Base-by-base conservation (phyloP, 2,888 invertebrate species). In the Brachyptera putata region DNA sequence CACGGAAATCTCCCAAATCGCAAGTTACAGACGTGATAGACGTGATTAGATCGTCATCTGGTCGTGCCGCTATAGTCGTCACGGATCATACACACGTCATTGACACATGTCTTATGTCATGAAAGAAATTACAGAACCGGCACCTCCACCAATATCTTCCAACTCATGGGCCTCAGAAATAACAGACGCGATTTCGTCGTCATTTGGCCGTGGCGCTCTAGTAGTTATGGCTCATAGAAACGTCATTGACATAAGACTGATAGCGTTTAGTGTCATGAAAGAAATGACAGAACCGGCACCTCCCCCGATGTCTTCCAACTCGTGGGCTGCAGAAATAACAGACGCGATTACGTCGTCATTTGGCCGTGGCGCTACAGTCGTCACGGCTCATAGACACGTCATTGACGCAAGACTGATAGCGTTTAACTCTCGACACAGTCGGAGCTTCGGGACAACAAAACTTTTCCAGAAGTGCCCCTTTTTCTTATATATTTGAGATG, bases 121-220 rank as follows among this genome's bases (percentile, higher is more conserved):
- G n/a, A n/a, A n/a, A n/a, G n/a, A n/a, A n/a, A n/a, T n/a, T n/a
- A 30, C 30, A 3, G 30, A 50, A 26, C 50, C 30, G 50, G 50
- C 50, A 21, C 50, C 50, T 50, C 50, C 50, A 50, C 50, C 3
- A 34, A 16, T n/a, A 3, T 26, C 30, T n/a, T 5, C 14, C 16
- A n/a, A 9, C 16, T 39, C n/a, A 39, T 39, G 7, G 39, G n/a
- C n/a, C 39, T 39, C 39, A 39, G 43, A 3, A 43, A 43, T 18
- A 43, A 43, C 43, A 14, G n/a, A n/a, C n/a, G n/a, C 49, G 41
- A 50, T 50, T 50, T 50, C 26, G 26, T 18, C 49, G 49, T 50
- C 26, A 25, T 26, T 50, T 50, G 30, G 1, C 18, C 14, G 41
- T 25, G 24, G 26, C n/a, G n/a, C 30, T 26, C 30, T 30, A 4